A percentile compares a stretch with the other conserved stretches of the same genome.
phyloP scores from a whole-genome alignment of 2,113 vertebrate genomes.

The Xerus inauris region DNA sequence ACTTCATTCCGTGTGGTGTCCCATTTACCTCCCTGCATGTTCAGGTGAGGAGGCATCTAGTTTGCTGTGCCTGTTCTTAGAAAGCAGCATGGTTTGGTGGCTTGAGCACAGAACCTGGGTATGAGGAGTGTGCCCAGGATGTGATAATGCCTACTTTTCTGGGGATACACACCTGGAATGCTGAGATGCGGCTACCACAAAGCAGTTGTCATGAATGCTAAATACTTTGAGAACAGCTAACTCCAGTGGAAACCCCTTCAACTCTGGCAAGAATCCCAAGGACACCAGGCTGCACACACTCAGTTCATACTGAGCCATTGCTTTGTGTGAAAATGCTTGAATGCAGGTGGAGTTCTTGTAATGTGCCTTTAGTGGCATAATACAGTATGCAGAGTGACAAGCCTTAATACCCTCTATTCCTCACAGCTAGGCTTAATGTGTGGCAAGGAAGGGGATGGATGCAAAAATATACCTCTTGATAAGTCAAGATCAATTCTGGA shows the following conservation, averaged over 20 bases:
- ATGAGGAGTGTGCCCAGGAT: background rate
- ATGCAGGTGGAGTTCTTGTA: conserved; percentile 9
- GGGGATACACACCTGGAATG: background rate
- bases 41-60: background rate
- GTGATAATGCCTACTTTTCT: background rate
- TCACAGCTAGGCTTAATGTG: background rate
- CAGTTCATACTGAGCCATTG: background rate
- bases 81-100: background rate
- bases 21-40: background rate
- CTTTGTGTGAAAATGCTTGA: conserved; percentile 13
- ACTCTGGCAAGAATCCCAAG: conserved; percentile 49
- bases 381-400: background rate
- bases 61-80: conserved; percentile 6
- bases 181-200: background rate
- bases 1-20: background rate
- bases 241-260: conserved; percentile 41
- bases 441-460: background rate
- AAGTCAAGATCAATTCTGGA: conserved; percentile 9
- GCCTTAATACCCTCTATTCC: background rate
- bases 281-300: background rate
- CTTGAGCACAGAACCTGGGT: background rate
- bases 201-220: conserved; percentile 23
- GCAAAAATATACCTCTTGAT: conserved; percentile 9
- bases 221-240: conserved; percentile 21
- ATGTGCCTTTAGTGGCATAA: background rate